Evolutionary conservation across 2,113 vertebrate species (phyloP), one percentile per base, ranked within the genome.

Genomic region (Carollia perspicillata): DNA sequence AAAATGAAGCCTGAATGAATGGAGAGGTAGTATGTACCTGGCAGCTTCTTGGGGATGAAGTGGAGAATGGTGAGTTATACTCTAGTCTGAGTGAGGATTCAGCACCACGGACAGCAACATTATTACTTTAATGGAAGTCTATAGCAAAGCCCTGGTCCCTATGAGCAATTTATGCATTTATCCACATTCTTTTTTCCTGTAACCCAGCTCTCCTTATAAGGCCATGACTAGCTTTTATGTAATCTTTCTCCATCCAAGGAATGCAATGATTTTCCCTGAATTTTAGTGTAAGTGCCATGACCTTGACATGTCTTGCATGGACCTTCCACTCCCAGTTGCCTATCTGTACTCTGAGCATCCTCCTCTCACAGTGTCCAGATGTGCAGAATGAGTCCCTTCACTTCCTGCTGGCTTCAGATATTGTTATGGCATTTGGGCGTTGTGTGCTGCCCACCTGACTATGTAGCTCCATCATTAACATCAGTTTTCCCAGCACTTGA

Each of bases 61-160:
- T 53, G 40, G 55, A 49, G 37, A 79, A 65, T 20, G 16, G 37
- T 1, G 26, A 55, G 28, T 13, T 37, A n/a, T 10, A 0, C 88
- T 90, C 69, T 5, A 44, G 9, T 53, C 12, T 5, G 49, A 53
- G 17, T 22, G 40, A 68, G 4, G 11, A 42, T 69, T 80, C 8
- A 37, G 63, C 26, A 71, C 66, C 12, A 7, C 0, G 1, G 30
- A 91, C 17, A 78, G 37, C 23, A 3, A 33, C 26, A 22, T 7
- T 0, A 0, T 2, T 42, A 22, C 37, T 71, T 49, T 26, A 5
- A 9, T 63, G 17, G 14, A n/a, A 3, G 10, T 77, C 6, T 69
- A 0, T 20, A 2, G 6, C 17, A 26, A 6, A n/a, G 7, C 14
- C 49, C 11, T 44, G 16, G 2, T 90, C 72, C 28, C 63, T 89